Conservation (phyloP, 2,888 invertebrate species). For the Plagodis pulveraria region DNA sequence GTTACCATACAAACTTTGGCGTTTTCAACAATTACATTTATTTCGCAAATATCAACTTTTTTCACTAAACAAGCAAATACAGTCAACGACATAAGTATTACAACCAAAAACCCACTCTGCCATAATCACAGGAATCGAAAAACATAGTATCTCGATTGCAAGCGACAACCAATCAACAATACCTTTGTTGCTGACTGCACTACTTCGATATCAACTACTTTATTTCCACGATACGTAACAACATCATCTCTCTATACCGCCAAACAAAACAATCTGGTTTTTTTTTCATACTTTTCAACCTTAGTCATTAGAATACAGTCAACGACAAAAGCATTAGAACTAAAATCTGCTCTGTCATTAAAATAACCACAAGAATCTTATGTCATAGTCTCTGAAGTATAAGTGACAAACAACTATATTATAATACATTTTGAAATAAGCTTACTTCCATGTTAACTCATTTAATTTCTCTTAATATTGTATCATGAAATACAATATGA, state of each 20-base stretch:
- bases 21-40: slow-evolving; percentile 1
- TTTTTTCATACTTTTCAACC: background rate
- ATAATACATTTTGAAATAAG: too few species aligned
- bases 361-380: too few species aligned
- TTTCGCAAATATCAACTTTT: background rate
- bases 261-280: background rate
- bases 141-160: background rate
- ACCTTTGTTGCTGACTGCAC: slow-evolving; percentile 33
- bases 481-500: too few species aligned
- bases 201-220: slow-evolving; percentile 24
- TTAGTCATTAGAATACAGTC: too few species aligned
- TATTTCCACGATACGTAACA: slow-evolving; percentile 36
- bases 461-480: too few species aligned
- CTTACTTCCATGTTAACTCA: too few species aligned
- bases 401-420: too few species aligned
- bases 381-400: too few species aligned
- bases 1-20: background rate
- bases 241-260: slow-evolving; percentile 29
- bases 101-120: background rate
- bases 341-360: too few species aligned
- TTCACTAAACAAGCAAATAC: slow-evolving; percentile 29
- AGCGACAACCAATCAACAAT: background rate
- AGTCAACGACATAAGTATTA: slow-evolving; percentile 32
- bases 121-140: background rate
- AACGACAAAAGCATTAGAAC: too few species aligned